phyloP scores from a whole-genome alignment of 2,113 vertebrate genomes.

The Cebus imitator region DNA sequence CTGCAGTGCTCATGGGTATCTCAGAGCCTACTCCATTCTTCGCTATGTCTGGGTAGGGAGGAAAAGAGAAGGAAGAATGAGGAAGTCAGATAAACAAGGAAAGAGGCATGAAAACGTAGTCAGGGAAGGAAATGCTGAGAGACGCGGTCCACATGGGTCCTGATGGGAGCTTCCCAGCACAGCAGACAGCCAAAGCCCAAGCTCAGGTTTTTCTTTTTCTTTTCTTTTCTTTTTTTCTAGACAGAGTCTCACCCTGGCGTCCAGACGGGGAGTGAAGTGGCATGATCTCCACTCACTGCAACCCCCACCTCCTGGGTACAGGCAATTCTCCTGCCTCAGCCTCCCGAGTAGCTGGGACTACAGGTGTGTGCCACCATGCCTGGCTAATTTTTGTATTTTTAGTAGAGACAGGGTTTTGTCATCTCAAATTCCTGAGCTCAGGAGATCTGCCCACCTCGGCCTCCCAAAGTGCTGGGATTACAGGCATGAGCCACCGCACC shows the following conservation, averaged over 20 bases:
- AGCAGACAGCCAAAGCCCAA: background rate
- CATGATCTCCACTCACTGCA: no score
- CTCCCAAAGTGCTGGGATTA: background rate
- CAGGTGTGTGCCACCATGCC: background rate
- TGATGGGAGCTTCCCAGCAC: background rate
- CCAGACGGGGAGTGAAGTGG: no score
- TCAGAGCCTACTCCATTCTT: background rate
- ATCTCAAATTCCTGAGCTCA: background rate
- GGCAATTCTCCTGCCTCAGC: no score
- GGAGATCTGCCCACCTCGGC: background rate
- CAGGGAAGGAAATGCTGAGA: background rate
- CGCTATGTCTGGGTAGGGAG: background rate
- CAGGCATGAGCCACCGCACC: background rate
- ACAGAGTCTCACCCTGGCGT: no score
- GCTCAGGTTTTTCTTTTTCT: background rate
- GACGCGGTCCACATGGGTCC: accelerated
- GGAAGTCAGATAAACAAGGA: background rate
- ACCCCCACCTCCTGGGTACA: no score
- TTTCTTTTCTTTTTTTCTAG: no score
- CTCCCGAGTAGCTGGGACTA: background rate
- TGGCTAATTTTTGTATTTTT: background rate
- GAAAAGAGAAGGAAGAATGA: background rate
- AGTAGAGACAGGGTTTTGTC: background rate
- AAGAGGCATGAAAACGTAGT: background rate
- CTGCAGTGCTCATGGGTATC: background rate